Evolutionary conservation across 2,113 vertebrate genomes (phyloP).

Genomic region (Crypturellus undulatus): DNA sequence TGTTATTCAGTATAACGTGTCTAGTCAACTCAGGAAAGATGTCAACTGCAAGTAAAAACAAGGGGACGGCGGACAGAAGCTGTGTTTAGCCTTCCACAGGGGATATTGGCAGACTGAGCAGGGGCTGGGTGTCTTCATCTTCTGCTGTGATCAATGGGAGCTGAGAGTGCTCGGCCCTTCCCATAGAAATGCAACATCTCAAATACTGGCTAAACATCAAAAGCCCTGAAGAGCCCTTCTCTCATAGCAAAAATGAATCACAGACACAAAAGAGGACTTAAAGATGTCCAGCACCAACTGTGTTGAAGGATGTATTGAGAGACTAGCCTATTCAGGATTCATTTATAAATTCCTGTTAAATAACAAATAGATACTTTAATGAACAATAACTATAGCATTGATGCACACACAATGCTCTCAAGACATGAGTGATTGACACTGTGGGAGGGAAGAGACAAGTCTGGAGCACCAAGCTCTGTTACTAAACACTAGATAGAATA

Average conservation of each 20-base stretch:
- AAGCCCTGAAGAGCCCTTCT: neutral
- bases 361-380: neutral
- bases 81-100: neutral
- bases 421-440: neutral
- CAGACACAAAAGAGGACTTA: neutral
- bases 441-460: neutral
- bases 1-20: neutral
- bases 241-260: neutral
- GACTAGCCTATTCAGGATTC: neutral
- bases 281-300: neutral
- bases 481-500: neutral
- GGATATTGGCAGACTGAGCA: neutral
- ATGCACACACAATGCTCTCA: neutral
- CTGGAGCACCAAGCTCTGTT: neutral
- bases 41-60: neutral
- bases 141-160: neutral
- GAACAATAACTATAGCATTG: neutral
- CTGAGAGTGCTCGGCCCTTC: neutral
- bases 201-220: neutral
- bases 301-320: neutral
- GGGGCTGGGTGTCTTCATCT: neutral
- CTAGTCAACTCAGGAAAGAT: conserved; percentile 8
- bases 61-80: neutral
- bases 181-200: neutral
- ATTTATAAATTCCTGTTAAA: conserved; percentile 1